Evolutionary conservation across 2,113 vertebrate species (phyloP).

Genomic region (Anser cygnoides): DNA sequence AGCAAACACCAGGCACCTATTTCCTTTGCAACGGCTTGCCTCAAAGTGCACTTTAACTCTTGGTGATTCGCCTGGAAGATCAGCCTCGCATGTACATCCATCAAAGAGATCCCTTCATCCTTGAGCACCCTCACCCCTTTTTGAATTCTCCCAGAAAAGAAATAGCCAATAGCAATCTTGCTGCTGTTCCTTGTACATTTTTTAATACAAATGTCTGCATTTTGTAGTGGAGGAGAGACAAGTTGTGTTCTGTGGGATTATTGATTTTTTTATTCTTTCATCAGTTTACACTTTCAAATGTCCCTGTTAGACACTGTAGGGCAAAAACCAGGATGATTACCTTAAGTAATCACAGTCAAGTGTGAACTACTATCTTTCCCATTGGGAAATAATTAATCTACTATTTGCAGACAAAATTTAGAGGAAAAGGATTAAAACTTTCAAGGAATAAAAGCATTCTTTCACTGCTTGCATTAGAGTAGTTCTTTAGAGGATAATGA

Average conservation of each 20-base stretch:
- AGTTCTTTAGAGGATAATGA: background rate
- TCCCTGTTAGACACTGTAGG: background rate
- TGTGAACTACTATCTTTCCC: background rate
- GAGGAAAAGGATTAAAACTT: constrained; percentile 8
- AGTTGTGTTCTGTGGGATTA: background rate
- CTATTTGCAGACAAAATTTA: background rate
- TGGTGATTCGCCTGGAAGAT: background rate
- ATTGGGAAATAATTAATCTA: background rate
- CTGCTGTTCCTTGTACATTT: background rate
- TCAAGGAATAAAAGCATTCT: background rate
- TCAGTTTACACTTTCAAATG: background rate
- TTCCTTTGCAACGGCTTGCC: background rate
- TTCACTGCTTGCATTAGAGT: background rate
- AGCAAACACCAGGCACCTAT: background rate
- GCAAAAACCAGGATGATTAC: background rate
- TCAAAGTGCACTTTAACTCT: background rate
- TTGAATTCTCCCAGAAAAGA: constrained; percentile 10
- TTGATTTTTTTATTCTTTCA: background rate
- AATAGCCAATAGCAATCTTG: background rate
- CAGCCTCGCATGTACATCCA: background rate
- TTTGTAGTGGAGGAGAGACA: background rate
- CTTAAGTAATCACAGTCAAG: background rate
- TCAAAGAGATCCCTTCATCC: constrained; percentile 3
- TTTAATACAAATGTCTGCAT: background rate
- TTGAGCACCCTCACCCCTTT: background rate